Conservation (phyloP, 2,113 vertebrate species). For the Heterocephalus glaber region DNA sequence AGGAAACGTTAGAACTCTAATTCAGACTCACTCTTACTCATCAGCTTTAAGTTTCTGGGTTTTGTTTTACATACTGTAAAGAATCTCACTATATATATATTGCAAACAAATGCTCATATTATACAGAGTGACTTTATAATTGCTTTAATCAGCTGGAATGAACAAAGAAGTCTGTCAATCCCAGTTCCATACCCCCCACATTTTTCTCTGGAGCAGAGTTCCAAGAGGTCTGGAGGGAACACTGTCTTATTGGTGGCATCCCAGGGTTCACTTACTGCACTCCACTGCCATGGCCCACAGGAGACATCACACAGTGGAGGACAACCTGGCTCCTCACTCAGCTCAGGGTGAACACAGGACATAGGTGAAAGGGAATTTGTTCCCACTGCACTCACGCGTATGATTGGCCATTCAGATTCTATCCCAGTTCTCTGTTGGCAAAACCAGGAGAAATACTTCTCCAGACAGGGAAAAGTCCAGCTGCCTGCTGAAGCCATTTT, state of each 20-base stretch:
- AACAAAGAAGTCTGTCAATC: not conserved
- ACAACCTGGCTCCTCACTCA: not conserved
- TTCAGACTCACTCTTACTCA: not conserved
- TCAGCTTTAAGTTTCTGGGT: not conserved
- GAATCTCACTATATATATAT: fast-evolving
- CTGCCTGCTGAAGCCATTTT: not conserved
- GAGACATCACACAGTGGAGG: not conserved
- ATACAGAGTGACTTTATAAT: not conserved
- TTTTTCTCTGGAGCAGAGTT: not conserved
- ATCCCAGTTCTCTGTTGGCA: not conserved
- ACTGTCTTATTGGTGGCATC: not conserved
- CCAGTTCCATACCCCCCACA: not conserved
- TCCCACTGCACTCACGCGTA: too few species aligned
- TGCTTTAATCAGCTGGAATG: fast-evolving
- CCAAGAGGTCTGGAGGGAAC: fast-evolving
- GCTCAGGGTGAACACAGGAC: not conserved
- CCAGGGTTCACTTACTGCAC: not conserved
- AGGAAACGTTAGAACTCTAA: fast-evolving
- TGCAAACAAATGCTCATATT: not conserved
- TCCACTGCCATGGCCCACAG: not conserved
- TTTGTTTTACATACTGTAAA: not conserved
- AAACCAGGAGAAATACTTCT: not conserved
- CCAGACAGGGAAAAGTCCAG: not conserved
- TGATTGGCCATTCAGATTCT: fast-evolving
- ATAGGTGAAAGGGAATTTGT: not conserved